Evolutionary conservation across 2,888 invertebrate species (phyloP).

Genomic region (Ceriagrion tenellum): DNA sequence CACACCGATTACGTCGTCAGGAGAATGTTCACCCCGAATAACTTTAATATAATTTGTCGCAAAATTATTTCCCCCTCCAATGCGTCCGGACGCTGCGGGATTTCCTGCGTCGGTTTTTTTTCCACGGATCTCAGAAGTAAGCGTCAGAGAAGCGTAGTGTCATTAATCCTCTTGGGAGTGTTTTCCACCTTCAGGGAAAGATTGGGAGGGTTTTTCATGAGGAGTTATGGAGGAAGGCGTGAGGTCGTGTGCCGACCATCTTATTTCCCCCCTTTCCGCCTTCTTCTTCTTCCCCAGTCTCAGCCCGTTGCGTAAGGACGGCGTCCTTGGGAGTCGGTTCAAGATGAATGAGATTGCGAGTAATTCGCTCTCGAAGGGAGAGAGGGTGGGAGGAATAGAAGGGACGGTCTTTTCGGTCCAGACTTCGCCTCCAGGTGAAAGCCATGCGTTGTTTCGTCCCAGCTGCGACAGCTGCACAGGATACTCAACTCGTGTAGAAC

Average conservation of each 20-base stretch:
- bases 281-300: background rate
- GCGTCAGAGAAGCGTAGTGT: background rate
- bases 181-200: background rate
- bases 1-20: no score
- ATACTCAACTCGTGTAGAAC: background rate
- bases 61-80: background rate
- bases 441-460: background rate
- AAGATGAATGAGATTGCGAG: slow-evolving; percentile 7
- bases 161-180: background rate
- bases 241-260: background rate
- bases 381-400: background rate
- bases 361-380: background rate
- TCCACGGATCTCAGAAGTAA: background rate
- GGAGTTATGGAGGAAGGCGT: background rate
- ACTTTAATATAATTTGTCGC: background rate
- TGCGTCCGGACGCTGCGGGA: background rate
- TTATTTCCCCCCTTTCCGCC: background rate
- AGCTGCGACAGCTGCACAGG: background rate
- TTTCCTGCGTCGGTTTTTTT: background rate
- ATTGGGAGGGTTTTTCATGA: background rate
- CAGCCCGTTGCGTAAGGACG: background rate
- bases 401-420: background rate
- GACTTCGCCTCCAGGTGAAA: background rate
- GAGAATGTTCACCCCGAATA: no score
- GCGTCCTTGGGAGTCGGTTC: background rate